Percentiles rank a stretch among this genome's conserved stretches.
These are phyloP conservation scores for Cichladusa arquata DNA, from an alignment of 2,113 vertebrate species.

Conservation along the genomic window DNA sequence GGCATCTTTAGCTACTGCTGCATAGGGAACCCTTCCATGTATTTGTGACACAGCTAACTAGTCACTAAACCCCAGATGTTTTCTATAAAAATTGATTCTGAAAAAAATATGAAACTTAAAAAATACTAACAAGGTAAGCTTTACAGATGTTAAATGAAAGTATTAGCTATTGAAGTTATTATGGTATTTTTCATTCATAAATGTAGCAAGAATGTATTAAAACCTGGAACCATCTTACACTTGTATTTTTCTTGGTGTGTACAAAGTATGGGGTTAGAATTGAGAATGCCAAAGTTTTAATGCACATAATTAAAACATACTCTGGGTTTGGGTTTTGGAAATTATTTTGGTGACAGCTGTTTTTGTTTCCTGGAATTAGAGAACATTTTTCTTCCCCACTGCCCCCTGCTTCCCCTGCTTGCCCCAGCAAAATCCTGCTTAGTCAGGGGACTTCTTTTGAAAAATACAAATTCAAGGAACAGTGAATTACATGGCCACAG, in stretches of 20 bases:
- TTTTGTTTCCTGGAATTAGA: background rate
- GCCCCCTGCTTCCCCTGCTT: background rate
- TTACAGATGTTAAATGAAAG: background rate
- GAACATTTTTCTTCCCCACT: background rate
- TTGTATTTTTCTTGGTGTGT: background rate
- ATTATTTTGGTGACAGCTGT: background rate
- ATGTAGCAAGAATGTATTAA: background rate
- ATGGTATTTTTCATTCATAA: background rate
- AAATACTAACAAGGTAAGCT: background rate
- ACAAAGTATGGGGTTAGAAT: background rate
- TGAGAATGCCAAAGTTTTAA: background rate
- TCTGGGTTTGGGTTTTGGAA: background rate
- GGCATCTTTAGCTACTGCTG: constrained; percentile 6
- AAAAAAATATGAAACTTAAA: background rate
- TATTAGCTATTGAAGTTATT: background rate
- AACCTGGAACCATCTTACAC: background rate
- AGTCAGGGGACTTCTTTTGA: background rate
- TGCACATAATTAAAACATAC: background rate
- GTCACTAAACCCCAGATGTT: constrained; percentile 35
- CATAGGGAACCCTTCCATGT: background rate
- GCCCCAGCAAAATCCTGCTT: background rate
- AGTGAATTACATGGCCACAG: background rate
- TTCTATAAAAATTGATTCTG: background rate
- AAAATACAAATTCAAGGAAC: background rate
- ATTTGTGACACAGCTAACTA: constrained; percentile 6